These are phyloP conservation scores for Synanthedon vespiformis DNA, from an alignment of 2,888 invertebrate species.

Conservation along the genomic window DNA sequence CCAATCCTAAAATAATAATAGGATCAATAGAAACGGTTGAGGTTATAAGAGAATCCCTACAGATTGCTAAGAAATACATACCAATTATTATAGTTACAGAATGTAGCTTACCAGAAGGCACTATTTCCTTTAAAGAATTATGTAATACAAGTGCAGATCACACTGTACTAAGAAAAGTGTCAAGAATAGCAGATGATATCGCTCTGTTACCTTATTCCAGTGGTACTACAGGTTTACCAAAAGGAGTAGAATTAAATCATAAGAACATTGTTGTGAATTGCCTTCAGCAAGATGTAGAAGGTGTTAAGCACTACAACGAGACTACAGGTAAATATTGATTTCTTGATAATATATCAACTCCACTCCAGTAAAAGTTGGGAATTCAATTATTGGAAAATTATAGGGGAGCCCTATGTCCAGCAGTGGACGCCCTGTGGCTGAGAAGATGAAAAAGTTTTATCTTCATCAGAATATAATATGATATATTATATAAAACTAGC, in stretches of 20 bases:
- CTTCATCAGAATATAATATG: too few species aligned
- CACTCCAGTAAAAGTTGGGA: too few species aligned
- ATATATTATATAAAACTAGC: too few species aligned
- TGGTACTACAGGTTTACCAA: slow-evolving; percentile 85
- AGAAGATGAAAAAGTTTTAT: too few species aligned
- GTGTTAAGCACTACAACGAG: slow-evolving; percentile 25
- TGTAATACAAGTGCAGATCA: slow-evolving; percentile 61
- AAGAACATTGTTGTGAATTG: slow-evolving; percentile 62
- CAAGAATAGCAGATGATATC: slow-evolving; percentile 60
- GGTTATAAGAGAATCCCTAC: slow-evolving; percentile 53
- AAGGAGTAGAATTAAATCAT: slow-evolving; percentile 78
- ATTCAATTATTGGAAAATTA: too few species aligned
- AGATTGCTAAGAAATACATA: slow-evolving; percentile 45
- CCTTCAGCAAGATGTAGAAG: slow-evolving; percentile 29
- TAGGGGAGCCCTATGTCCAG: too few species aligned
- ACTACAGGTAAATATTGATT: slow-evolving; percentile 34
- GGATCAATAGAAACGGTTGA: slow-evolving; percentile 63
- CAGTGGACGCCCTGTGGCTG: too few species aligned
- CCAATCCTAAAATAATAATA: slow-evolving; percentile 72
- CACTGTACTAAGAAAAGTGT: slow-evolving; percentile 46
- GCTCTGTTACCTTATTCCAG: slow-evolving; percentile 83
- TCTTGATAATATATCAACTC: too few species aligned
- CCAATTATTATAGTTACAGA: slow-evolving; percentile 53
- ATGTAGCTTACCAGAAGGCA: slow-evolving; percentile 47
- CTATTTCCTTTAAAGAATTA: slow-evolving; percentile 72